phyloP scores from a whole-genome alignment of 2,797 vertebrate species.

The Scarus forsteni region DNA sequence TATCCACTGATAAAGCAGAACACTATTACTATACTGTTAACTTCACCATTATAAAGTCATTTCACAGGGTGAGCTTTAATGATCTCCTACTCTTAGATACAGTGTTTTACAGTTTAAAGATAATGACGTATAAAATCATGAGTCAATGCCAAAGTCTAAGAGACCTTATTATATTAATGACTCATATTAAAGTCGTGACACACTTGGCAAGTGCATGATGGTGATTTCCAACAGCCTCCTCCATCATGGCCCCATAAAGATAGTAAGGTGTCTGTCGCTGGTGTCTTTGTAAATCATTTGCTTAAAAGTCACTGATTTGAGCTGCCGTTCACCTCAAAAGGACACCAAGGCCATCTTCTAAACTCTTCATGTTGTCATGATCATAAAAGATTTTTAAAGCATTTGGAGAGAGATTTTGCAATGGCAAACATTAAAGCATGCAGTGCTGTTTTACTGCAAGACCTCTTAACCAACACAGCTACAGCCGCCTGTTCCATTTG shows the following conservation, averaged over 20 bases:
- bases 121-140: neutral
- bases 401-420: neutral
- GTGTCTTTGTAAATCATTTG: slow-evolving; percentile 72
- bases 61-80: neutral
- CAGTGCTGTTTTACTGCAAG: neutral
- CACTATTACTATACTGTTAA: neutral
- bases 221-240: slow-evolving; percentile 18
- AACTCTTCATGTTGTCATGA: slow-evolving; percentile 3
- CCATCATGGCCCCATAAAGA: slow-evolving; percentile 23
- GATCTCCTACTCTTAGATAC: neutral
- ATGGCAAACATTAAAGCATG: too few species aligned
- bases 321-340: slow-evolving; percentile 37
- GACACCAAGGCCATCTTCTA: slow-evolving; percentile 5
- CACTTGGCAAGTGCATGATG: slow-evolving; percentile 6
- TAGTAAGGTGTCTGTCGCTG: slow-evolving; percentile 49
- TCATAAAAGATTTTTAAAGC: slow-evolving; percentile 1
- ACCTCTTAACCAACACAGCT: neutral
- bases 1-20: slow-evolving; percentile 4
- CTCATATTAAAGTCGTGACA: neutral
- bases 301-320: slow-evolving; percentile 44
- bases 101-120: neutral
- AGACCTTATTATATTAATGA: neutral
- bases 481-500: too few species aligned
- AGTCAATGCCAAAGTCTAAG: too few species aligned
- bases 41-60: neutral